Evolutionary conservation across 1,140 invertebrate species (phyloP).

Genomic region (Tribolium castaneum): DNA sequence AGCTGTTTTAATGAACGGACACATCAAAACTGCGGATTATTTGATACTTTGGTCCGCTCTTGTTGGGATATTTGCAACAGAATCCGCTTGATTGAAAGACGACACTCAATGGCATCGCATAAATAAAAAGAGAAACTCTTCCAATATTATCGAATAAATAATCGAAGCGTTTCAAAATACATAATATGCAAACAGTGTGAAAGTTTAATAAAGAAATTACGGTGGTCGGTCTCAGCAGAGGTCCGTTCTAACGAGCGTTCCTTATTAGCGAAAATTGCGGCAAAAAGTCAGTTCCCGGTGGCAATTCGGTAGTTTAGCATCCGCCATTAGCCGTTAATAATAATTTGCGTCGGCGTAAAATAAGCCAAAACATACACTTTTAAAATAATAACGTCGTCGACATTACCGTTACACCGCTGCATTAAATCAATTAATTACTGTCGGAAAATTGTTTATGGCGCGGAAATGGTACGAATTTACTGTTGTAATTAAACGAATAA

Average conservation of each 20-base stretch:
- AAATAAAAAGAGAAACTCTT: slow-evolving; percentile 15
- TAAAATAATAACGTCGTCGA: slow-evolving; percentile 9
- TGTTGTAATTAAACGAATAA: slow-evolving; percentile 26
- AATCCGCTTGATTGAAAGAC: not conserved
- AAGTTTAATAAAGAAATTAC: slow-evolving; percentile 17
- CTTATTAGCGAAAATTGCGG: not conserved
- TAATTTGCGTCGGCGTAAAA: slow-evolving; percentile 25
- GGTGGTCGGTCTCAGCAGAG: no score
- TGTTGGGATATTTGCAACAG: no score
- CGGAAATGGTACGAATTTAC: slow-evolving; percentile 10
- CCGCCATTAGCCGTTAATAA: slow-evolving; percentile 4
- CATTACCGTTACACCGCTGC: not conserved
- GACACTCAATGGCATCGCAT: not conserved
- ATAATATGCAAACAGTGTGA: not conserved
- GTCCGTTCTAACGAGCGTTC: slow-evolving; percentile 1
- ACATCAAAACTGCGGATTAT: no score
- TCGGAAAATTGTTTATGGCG: slow-evolving; percentile 19
- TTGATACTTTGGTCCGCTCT: no score
- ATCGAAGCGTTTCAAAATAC: slow-evolving; percentile 4
- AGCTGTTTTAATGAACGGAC: no score
- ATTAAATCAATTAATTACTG: slow-evolving; percentile 12
- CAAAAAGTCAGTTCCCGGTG: not conserved
- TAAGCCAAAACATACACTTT: not conserved
- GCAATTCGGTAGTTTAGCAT: not conserved
- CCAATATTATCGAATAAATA: not conserved